Evolutionary conservation across 2,888 invertebrate species (phyloP).

Genomic region (Platypus cylindrus): DNA sequence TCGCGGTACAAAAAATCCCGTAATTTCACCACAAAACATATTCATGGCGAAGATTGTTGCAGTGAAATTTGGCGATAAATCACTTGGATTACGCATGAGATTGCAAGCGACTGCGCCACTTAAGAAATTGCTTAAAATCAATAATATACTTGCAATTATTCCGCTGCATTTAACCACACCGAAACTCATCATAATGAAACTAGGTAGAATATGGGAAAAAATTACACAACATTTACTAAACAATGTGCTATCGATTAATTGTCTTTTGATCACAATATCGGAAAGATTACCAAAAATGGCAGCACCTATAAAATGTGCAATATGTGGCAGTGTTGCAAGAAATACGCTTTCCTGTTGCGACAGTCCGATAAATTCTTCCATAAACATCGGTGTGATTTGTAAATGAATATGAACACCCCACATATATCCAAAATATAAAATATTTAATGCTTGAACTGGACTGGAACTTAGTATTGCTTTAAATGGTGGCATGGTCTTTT

Average conservation of each 20-base stretch:
- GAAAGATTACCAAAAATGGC: conserved; percentile 11
- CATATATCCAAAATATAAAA: conserved; percentile 7
- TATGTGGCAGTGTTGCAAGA: conserved; percentile 7
- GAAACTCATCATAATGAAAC: conserved; percentile 31
- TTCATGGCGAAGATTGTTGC: conserved; percentile 23
- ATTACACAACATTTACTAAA: conserved; percentile 9
- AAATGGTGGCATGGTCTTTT: conserved; percentile 6
- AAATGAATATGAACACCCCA: conserved; percentile 9
- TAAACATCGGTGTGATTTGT: conserved; percentile 6
- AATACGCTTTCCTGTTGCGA: conserved; percentile 4
- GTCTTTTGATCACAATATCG: conserved; percentile 6
- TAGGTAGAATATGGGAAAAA: conserved; percentile 40
- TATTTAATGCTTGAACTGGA: conserved; percentile 7
- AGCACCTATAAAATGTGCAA: conserved; percentile 4
- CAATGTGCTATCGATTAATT: conserved; percentile 3
- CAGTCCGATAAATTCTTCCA: conserved; percentile 8
- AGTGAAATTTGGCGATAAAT: conserved; percentile 24
- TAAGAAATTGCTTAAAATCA: conserved; percentile 19
- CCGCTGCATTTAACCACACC: conserved; percentile 17
- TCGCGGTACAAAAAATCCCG: conserved; percentile 19
- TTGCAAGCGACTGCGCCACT: conserved; percentile 22
- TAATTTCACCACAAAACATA: conserved; percentile 20
- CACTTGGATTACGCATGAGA: conserved; percentile 22
- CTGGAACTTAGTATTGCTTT: conserved; percentile 5
- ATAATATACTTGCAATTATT: conserved; percentile 14